Conservation (phyloP, 2,888 invertebrate species). For the Fissipunctia ypsillon region DNA sequence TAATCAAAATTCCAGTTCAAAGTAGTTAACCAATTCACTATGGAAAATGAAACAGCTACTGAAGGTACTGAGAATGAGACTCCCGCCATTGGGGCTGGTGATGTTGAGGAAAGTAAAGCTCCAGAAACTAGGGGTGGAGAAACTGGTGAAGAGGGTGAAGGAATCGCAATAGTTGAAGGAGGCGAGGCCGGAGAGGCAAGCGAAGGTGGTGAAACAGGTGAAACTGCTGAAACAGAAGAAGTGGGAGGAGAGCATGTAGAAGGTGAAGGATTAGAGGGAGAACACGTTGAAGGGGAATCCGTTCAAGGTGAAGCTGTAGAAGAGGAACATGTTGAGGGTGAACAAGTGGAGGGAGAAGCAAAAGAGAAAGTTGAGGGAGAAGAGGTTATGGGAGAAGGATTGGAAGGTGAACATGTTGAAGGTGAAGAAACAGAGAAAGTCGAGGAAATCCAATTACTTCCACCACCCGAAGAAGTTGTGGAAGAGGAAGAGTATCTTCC, state of each 20-base stretch:
- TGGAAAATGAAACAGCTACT: conserved; percentile 62
- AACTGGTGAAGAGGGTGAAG: conserved; percentile 1
- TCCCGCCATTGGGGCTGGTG: conserved; percentile 47
- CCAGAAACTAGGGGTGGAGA: conserved; percentile 35
- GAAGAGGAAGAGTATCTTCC: conserved; percentile 81
- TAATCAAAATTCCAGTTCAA: conserved; percentile 62
- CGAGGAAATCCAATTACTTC: conserved; percentile 60
- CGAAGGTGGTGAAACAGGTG: conserved; percentile 30
- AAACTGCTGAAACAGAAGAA: conserved; percentile 51
- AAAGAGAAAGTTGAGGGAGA: conserved; percentile 54
- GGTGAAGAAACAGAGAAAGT: conserved; percentile 37
- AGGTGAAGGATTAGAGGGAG: conserved; percentile 35
- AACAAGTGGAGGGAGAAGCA: conserved; percentile 29
- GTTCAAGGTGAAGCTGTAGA: conserved; percentile 32
- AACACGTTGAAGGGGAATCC: conserved; percentile 36
- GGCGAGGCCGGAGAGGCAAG: conserved; percentile 13
- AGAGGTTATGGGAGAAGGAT: conserved; percentile 43
- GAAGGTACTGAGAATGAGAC: conserved; percentile 64
- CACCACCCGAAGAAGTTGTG: conserved; percentile 67
- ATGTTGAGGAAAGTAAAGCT: conserved; percentile 49
- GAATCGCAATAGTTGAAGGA: conserved; percentile 11
- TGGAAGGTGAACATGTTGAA: conserved; percentile 49
- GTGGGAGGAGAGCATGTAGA: conserved; percentile 33
- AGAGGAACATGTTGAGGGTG: conserved; percentile 44
- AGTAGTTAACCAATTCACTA: conserved; percentile 36